These are phyloP conservation scores for Gerris lacustris DNA, from an alignment of 2,888 invertebrate species.

Conservation along the genomic window DNA sequence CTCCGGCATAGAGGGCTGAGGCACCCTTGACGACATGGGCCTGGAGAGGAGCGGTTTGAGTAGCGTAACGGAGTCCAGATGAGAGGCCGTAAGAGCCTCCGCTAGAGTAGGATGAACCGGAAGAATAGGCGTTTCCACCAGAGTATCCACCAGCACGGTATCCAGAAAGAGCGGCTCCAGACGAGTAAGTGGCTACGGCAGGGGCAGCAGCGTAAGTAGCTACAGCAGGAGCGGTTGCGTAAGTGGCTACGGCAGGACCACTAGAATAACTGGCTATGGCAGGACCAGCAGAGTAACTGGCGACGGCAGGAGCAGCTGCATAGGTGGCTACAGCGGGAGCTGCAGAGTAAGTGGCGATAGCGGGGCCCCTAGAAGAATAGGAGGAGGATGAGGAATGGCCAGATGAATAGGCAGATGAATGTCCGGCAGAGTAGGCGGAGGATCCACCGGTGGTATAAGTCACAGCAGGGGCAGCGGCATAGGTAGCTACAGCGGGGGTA, in stretches of 20 bases:
- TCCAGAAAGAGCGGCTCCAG: not conserved
- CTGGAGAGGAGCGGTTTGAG: constrained; percentile 32
- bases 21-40: constrained; percentile 22
- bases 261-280: constrained; percentile 33
- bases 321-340: constrained; percentile 37
- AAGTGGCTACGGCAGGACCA: constrained; percentile 31
- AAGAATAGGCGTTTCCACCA: constrained; percentile 19
- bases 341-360: constrained; percentile 42
- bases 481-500: constrained; percentile 18
- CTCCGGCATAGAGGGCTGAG: constrained; percentile 4
- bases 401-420: constrained; percentile 41
- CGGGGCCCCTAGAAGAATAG: constrained; percentile 36
- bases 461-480: constrained; percentile 28
- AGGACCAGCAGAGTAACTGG: constrained; percentile 20
- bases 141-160: constrained; percentile 8
- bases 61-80: constrained; percentile 32
- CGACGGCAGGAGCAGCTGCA: constrained; percentile 34
- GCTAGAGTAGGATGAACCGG: constrained; percentile 22
- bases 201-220: constrained; percentile 30
- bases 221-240: constrained; percentile 31
- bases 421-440: constrained; percentile 30
- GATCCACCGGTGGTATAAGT: constrained; percentile 22
- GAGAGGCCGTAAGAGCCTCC: constrained; percentile 30
- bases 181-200: constrained; percentile 24
- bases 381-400: constrained; percentile 39